phyloP scores from a whole-genome alignment of 1,140 invertebrate species.

The Nasonia vitripennis region DNA sequence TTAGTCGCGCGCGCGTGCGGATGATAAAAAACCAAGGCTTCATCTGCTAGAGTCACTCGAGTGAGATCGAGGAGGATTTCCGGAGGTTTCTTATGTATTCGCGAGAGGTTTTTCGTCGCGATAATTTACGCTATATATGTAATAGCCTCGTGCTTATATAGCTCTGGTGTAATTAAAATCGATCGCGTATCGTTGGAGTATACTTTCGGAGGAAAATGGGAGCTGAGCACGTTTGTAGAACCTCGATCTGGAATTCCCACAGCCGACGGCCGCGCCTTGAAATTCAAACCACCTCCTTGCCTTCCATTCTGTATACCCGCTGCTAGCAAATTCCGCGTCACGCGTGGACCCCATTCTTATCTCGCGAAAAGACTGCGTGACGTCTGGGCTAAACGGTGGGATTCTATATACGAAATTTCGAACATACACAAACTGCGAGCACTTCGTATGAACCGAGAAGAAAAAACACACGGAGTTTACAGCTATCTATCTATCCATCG shows the following conservation, averaged over 20 bases:
- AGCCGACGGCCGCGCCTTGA: constrained; percentile 35
- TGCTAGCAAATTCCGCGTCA: no score
- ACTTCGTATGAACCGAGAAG: no score
- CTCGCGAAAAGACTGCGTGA: no score
- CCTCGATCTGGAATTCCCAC: constrained; percentile 20
- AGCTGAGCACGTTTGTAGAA: background rate
- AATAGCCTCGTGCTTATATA: no score
- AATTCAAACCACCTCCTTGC: constrained; percentile 49
- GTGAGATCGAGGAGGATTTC: background rate
- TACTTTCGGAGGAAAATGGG: background rate
- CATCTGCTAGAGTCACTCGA: background rate
- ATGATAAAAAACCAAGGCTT: background rate
- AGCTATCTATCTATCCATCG: background rate
- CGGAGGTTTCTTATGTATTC: background rate
- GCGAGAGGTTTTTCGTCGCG: background rate
- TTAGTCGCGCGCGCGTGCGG: background rate
- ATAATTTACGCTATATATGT: no score
- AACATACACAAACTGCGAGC: background rate
- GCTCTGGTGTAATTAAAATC: no score
- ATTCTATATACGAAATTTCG: constrained; percentile 18
- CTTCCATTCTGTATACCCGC: no score
- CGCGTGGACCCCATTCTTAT: no score
- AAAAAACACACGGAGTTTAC: no score
- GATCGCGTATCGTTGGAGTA: no score
- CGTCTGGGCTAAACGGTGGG: no score